Conservation (phyloP, 2,113 vertebrate genomes). For the Oncorhynchus masou region DNA sequence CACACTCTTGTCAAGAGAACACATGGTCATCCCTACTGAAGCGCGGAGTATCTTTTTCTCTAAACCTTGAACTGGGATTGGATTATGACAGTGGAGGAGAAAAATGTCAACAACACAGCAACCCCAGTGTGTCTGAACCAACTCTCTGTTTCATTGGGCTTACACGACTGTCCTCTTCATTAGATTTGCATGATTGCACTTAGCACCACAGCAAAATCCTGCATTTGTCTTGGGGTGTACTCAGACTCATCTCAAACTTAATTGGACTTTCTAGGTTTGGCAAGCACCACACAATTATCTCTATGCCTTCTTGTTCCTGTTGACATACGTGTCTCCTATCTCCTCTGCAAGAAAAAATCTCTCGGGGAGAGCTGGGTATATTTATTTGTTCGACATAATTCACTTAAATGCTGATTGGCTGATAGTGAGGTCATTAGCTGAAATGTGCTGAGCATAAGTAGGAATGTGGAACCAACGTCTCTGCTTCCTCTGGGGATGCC, state of each 20-base stretch:
- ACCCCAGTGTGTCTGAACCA: neutral
- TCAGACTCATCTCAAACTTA: constrained; percentile 15
- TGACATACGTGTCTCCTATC: neutral
- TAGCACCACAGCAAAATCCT: constrained; percentile 14
- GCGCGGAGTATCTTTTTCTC: neutral
- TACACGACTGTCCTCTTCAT: constrained; percentile 9
- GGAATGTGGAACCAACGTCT: neutral
- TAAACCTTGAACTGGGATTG: neutral
- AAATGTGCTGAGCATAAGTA: neutral
- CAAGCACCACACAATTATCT: neutral
- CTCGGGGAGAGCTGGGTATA: neutral
- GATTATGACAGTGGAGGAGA: neutral
- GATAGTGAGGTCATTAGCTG: constrained; percentile 15
- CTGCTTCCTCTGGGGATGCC: neutral
- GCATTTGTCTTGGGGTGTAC: constrained; percentile 16
- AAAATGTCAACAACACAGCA: neutral
- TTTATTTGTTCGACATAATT: constrained; percentile 3
- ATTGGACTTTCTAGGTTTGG: constrained; percentile 22
- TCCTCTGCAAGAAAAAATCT: neutral
- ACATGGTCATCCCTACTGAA: neutral
- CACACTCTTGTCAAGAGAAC: no score
- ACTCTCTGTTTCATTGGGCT: neutral
- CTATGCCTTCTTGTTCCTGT: neutral
- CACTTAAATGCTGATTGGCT: neutral
- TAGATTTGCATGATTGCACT: constrained; percentile 25